These are phyloP conservation scores for Sminthurides bifidus DNA, from an alignment of 1,140 invertebrate genomes.

Conservation along the genomic window DNA sequence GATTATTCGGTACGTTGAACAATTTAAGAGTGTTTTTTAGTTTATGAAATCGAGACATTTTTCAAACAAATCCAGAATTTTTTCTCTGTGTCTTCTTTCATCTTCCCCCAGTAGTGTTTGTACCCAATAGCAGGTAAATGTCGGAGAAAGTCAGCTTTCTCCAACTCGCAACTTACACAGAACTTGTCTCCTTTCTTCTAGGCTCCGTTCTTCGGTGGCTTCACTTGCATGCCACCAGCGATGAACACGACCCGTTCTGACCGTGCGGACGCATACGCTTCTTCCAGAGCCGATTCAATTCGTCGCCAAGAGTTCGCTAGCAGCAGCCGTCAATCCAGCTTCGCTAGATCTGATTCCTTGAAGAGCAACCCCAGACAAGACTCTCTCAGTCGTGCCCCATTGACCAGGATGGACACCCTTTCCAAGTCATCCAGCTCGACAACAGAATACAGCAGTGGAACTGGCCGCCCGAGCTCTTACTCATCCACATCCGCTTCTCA, in stretches of 20 bases:
- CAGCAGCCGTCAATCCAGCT: constrained; percentile 4
- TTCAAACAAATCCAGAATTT: neutral
- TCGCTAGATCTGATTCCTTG: constrained; percentile 1
- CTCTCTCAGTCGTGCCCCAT: neutral
- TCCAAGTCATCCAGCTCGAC: no score
- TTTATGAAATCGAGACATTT: neutral
- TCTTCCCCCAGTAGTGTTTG: neutral
- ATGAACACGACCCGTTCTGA: neutral
- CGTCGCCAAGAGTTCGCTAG: neutral
- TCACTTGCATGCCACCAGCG: constrained; percentile 2
- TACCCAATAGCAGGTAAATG: neutral
- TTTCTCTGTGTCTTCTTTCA: neutral
- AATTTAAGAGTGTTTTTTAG: neutral
- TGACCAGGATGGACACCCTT: constrained; percentile 4
- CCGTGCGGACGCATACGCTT: neutral
- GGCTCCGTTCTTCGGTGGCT: constrained; percentile 3
- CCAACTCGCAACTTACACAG: neutral
- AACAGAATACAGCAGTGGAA: no score
- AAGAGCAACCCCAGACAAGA: neutral
- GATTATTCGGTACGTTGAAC: neutral
- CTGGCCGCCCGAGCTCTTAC: no score
- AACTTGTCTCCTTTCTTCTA: neutral
- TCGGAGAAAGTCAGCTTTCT: neutral
- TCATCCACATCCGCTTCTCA: no score
- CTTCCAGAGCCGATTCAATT: neutral